Base-by-base conservation (phyloP, 2,797 vertebrate species). In the Chiropotes sagulatus region DNA sequence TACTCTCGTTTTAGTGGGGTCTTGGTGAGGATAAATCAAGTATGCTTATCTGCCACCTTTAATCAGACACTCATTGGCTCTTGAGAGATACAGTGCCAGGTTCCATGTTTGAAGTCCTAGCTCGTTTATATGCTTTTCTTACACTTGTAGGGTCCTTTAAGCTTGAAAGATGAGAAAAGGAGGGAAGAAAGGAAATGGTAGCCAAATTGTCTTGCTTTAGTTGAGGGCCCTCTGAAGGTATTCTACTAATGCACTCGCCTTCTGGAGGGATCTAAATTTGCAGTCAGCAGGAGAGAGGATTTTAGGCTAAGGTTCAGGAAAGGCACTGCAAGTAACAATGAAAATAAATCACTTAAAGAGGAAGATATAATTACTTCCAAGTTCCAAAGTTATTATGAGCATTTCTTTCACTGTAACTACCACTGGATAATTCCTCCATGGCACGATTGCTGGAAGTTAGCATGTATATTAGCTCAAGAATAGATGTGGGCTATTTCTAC, bases 261-360 rank as follows among this genome's bases (percentile, higher is more conserved):
- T 44, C 44, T 50, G 44, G 67, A 86, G 76, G 41, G 33, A 83
- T 72, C 24, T 76, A 83, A 95, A 93, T 73, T 39, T 95, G 50
- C 70, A 93, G 67, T 93, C 52, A 87, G 46, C 75, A 92, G 52
- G 58, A 84, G 58, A 92, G 76, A 97, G 36, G 30, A 82, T 88
- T 96, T 96, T 88, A 96, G 95, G 94, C 89, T 93, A 93, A 85
- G 89, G 72, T 92, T 98, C 90, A 96, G 88, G 82, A 93, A 97
- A 70, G 87, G 85, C 70, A 88, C 58, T 90, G 22, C 30, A 94
- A 90, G 20, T 88, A 90, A 81, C 61, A 75, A 93, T 85, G 75
- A 78, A 97, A 75, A 96, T 64, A 82, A 95, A 90, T 75, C 84
- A 95, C 61, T 86, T 94, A 89, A 88, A 75, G 87, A 94, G 64